Conservation (phyloP, 2,113 vertebrate species). For the Calidris pygmaea region DNA sequence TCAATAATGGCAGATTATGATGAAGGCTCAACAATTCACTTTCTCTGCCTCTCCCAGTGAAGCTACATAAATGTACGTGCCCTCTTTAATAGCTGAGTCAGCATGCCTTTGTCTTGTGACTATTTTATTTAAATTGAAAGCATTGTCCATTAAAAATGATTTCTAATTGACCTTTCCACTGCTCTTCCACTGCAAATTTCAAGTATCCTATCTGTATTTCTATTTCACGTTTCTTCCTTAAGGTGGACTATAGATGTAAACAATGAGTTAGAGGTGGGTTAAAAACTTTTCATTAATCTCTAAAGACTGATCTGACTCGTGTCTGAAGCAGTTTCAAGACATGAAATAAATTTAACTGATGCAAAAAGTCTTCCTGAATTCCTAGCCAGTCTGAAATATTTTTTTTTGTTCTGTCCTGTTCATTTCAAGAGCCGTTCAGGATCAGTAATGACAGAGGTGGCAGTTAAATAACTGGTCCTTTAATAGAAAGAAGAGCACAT, state of each 20-base stretch:
- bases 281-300: background rate
- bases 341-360: background rate
- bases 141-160: background rate
- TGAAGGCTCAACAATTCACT: background rate
- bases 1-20: background rate
- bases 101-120: background rate
- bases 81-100: background rate
- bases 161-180: background rate
- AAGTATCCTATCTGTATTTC: background rate
- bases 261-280: background rate
- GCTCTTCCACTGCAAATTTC: background rate
- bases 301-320: background rate
- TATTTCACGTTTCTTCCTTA: background rate
- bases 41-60: background rate
- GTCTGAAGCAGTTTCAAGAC: background rate
- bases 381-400: background rate
- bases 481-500: background rate
- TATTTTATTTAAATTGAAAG: background rate
- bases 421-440: background rate
- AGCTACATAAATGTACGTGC: background rate
- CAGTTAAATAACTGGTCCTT: background rate
- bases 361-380: background rate
- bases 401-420: background rate
- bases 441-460: background rate
- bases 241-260: background rate